Percentiles rank a stretch among this genome's conserved stretches.
Conservation (phyloP, 2,113 vertebrate genomes). For the Paraplagusia blochii region DNA sequence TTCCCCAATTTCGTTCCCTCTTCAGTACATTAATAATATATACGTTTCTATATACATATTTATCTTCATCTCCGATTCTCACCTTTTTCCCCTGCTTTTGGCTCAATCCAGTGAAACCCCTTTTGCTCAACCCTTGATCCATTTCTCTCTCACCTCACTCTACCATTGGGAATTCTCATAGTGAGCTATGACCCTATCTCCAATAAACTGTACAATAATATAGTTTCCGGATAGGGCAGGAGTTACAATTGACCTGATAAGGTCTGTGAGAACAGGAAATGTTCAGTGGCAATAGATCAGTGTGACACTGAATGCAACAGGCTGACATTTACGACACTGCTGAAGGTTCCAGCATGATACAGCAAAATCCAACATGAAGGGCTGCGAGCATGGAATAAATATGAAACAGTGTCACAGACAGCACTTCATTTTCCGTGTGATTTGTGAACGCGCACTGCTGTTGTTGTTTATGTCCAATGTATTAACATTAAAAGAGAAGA, state of each 20-base stretch:
- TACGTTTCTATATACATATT: no score
- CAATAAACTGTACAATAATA: constrained; percentile 15
- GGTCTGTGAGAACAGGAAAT: constrained; percentile 9
- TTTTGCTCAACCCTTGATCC: constrained; percentile 16
- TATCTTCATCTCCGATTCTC: no score
- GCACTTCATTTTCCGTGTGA: background rate
- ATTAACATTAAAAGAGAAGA: constrained; percentile 25
- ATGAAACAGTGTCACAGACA: background rate
- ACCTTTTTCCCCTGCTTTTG: constrained; percentile 13
- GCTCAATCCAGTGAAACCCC: constrained; percentile 13
- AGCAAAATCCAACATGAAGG: constrained; percentile 5
- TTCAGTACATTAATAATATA: no score
- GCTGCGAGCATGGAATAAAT: background rate
- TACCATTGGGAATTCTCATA: constrained; percentile 18
- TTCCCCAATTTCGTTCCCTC: no score
- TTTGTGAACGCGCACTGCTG: background rate
- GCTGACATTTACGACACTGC: constrained; percentile 6
- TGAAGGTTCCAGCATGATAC: constrained; percentile 24
- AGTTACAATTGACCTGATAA: constrained; percentile 20
- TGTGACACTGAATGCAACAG: constrained; percentile 7
- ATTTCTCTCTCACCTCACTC: constrained; percentile 24
- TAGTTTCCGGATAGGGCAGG: background rate
- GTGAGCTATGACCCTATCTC: constrained; percentile 22
- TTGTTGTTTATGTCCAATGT: constrained; percentile 12
- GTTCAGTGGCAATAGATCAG: constrained; percentile 15